Evolutionary conservation across 2,797 vertebrate species (phyloP).

Genomic region (Psittacula derbiana): DNA sequence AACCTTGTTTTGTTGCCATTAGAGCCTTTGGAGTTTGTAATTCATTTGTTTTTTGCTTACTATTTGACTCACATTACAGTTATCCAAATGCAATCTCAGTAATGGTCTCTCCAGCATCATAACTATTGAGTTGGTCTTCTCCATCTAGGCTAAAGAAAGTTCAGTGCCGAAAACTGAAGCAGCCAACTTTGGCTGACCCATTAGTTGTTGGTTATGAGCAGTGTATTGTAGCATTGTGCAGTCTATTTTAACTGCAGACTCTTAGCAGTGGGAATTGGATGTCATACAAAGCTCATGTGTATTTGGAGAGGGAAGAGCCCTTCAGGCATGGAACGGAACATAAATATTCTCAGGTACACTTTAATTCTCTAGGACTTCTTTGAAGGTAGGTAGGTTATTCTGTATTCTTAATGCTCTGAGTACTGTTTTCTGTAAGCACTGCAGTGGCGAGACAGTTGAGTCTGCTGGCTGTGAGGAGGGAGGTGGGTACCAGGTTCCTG

Average conservation of each 20-base stretch:
- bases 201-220: background rate
- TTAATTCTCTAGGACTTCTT: background rate
- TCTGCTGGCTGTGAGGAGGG: background rate
- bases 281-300: background rate
- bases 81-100: background rate
- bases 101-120: background rate
- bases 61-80: background rate
- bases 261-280: background rate
- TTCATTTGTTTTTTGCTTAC: background rate
- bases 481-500: background rate
- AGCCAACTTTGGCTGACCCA: background rate
- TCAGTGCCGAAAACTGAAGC: background rate
- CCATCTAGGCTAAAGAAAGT: background rate
- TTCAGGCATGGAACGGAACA: background rate
- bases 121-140: background rate
- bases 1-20: background rate
- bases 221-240: background rate
- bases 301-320: constrained; percentile 17
- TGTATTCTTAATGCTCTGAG: background rate
- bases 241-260: background rate
- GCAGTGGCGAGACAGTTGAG: background rate
- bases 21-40: background rate
- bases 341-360: background rate
- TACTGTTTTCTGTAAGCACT: background rate
- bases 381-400: background rate